phyloP scores from a whole-genome alignment of 2,113 vertebrate species.

The Morone saxatilis region DNA sequence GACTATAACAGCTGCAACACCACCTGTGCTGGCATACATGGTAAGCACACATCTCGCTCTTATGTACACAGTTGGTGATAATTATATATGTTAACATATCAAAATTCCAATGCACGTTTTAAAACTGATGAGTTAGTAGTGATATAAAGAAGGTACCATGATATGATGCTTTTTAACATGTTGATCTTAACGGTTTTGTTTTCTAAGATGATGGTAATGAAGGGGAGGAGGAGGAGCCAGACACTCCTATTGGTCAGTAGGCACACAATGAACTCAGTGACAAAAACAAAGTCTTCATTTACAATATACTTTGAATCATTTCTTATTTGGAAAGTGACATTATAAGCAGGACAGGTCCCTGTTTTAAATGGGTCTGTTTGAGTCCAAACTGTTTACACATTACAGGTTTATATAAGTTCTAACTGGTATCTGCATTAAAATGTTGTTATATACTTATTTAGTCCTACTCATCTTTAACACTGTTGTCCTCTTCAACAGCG shows the following conservation, averaged over 20 bases:
- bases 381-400: background rate
- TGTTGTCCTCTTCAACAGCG: constrained; percentile 55
- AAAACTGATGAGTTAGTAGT: background rate
- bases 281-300: background rate
- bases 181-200: constrained; percentile 10
- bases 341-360: background rate
- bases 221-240: constrained; percentile 60
- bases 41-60: constrained; percentile 53
- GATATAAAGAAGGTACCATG: background rate
- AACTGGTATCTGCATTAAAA: background rate
- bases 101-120: background rate
- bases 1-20: constrained; percentile 48
- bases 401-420: background rate
- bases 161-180: background rate
- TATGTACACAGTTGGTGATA: background rate
- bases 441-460: background rate
- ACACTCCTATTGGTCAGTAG: constrained; percentile 80
- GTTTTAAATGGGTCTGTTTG: background rate
- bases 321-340: background rate
- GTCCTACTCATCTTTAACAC: background rate
- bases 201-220: constrained; percentile 61
- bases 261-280: background rate
- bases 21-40: constrained; percentile 76
- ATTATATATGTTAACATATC: background rate
- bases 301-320: background rate